Conservation (phyloP, 2,113 vertebrate species). For the Pollimyrus isidori region DNA sequence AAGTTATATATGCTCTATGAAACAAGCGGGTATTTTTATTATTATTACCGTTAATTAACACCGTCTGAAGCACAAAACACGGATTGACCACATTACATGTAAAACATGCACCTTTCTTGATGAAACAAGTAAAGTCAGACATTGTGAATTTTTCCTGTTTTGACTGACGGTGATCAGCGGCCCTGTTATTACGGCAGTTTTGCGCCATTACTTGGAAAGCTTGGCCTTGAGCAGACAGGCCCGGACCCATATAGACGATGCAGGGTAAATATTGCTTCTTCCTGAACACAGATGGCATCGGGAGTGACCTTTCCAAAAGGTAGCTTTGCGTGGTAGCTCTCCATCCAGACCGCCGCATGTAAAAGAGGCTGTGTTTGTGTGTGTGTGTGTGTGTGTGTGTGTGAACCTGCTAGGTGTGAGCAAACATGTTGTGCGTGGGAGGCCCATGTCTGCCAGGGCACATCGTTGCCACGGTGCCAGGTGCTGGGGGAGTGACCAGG, state of each 20-base stretch:
- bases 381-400: neutral
- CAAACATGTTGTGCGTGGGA: slow-evolving; percentile 13
- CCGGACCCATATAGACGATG: neutral
- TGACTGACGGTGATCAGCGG: neutral
- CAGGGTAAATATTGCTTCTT: neutral
- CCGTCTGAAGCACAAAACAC: neutral
- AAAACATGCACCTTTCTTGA: neutral
- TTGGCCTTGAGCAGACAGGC: neutral
- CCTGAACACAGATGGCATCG: neutral
- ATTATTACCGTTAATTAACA: neutral
- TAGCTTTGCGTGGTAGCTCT: neutral
- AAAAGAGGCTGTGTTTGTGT: neutral
- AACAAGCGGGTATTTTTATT: neutral
- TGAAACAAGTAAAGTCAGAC: neutral
- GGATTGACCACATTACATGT: neutral
- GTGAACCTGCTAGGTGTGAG: slow-evolving; percentile 8
- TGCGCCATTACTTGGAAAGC: neutral
- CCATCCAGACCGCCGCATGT: neutral
- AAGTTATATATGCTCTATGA: neutral
- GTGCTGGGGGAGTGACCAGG: slow-evolving; percentile 2
- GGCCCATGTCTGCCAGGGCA: neutral
- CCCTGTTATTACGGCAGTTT: neutral
- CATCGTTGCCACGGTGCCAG: neutral
- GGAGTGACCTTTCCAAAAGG: neutral
- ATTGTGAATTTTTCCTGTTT: neutral